Base-by-base conservation (phyloP, 1,140 invertebrate species). In the Contarinia nasturtii region DNA sequence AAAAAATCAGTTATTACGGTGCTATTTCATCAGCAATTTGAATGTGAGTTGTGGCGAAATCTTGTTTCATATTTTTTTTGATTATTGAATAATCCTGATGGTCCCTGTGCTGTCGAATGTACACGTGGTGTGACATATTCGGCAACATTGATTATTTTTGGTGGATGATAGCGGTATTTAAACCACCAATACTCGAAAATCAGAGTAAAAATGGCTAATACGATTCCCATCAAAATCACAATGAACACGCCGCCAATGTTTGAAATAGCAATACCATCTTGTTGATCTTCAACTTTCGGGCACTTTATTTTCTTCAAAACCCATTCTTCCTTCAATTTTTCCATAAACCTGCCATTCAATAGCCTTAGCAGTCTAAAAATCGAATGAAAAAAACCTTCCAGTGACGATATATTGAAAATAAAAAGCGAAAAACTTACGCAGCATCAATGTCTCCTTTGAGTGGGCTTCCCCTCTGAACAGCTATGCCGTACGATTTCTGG, bases 241-340 rank as follows among this genome's bases (percentile, higher is more conserved):
- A 97, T 91, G 57, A 97, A 98, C 0, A 97, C 92, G 1, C 93
- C 93, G 37, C 93, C 90, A 51, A 97, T 98, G 60, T 97, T 97
- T 53, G 91, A 77, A 51, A 98, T 95, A 48, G 87, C 92, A 55
- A 98, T 98, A 33, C 93, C 92, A 55, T 94, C 91, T 14, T 82
- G 88, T 62, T 95, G 86, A 59, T 93, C 84, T 48, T 92, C 86
- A 40, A 82, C 73, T 55, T 86, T 82, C 34, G 89, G 82, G 61
- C 94, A 98, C 20, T 77, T 70, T 0, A 79, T 75, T 58, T 95
- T 92, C 47, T 83, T 76, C 51, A 80, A 86, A 93, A 93, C 98
- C 91, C 93, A 98, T 53, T 76, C 80, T 55, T 94, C 88, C 67
- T 96, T 97, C 1, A 97, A 61, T 50, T 86, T 83, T 67, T 98